Percentiles rank a stretch among this genome's conserved stretches.
Conservation (phyloP, 2,797 vertebrate species). For the Crenichthys baileyi region DNA sequence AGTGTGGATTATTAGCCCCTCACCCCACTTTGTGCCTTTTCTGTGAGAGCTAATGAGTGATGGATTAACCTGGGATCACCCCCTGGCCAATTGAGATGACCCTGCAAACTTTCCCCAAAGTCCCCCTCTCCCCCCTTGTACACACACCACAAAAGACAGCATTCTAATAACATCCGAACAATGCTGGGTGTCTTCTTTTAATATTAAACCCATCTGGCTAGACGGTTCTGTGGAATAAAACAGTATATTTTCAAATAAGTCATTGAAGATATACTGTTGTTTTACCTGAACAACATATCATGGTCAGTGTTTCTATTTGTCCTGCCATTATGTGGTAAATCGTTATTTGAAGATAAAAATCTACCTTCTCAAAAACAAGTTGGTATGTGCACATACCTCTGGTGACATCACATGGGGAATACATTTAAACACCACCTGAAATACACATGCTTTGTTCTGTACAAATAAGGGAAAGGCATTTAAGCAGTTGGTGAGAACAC, state of each 20-base stretch:
- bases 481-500: neutral
- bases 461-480: neutral
- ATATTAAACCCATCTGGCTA: neutral
- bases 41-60: slow-evolving; percentile 76
- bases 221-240: neutral
- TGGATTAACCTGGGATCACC: slow-evolving; percentile 78
- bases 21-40: slow-evolving; percentile 63
- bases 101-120: slow-evolving; percentile 61
- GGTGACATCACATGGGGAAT: neutral
- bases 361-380: neutral
- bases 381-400: neutral
- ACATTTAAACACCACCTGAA: neutral
- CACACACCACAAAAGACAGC: slow-evolving; percentile 41
- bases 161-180: slow-evolving; percentile 56
- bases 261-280: neutral
- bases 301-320: neutral
- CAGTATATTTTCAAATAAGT: neutral
- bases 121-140: slow-evolving; percentile 28
- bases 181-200: slow-evolving; percentile 7
- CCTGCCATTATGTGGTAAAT: neutral
- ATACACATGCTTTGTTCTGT: neutral
- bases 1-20: slow-evolving; percentile 42
- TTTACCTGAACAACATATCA: neutral
- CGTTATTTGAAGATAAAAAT: neutral
- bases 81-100: slow-evolving; percentile 78